Evolutionary conservation across 2,113 vertebrate genomes (phyloP).

Genomic region (Salminus brasiliensis): DNA sequence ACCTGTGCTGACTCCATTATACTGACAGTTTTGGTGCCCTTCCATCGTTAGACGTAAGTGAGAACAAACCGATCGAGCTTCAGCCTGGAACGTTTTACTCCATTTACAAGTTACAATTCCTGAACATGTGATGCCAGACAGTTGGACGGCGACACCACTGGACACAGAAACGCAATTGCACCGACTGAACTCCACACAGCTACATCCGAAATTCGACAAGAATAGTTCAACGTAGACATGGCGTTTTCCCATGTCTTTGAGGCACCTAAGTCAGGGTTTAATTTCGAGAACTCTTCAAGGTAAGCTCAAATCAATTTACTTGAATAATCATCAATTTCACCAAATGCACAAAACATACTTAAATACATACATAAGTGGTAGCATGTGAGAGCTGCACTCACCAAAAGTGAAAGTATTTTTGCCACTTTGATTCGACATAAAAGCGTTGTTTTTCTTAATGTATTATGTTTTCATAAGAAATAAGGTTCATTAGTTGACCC

Average conservation of each 20-base stretch:
- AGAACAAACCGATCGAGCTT: not conserved
- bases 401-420: conserved; percentile 11
- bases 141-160: conserved; percentile 14
- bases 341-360: not conserved
- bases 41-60: conserved; percentile 59
- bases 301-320: conserved; percentile 24
- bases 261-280: conserved; percentile 67
- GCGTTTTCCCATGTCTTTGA: conserved; percentile 63
- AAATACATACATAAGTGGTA: no score
- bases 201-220: conserved; percentile 1
- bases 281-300: conserved; percentile 71
- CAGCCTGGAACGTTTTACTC: not conserved
- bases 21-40: conserved; percentile 45
- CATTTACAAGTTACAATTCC: not conserved
- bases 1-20: conserved; percentile 75
- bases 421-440: not conserved
- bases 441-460: no score
- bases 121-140: no score
- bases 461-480: no score
- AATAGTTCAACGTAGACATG: conserved; percentile 54
- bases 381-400: not conserved
- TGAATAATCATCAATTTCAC: not conserved
- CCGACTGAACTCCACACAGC: not conserved
- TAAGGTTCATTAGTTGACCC: not conserved
- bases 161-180: not conserved